Evolutionary conservation across 2,888 invertebrate species (phyloP).

Genomic region (Drosophila peninsularis): DNA sequence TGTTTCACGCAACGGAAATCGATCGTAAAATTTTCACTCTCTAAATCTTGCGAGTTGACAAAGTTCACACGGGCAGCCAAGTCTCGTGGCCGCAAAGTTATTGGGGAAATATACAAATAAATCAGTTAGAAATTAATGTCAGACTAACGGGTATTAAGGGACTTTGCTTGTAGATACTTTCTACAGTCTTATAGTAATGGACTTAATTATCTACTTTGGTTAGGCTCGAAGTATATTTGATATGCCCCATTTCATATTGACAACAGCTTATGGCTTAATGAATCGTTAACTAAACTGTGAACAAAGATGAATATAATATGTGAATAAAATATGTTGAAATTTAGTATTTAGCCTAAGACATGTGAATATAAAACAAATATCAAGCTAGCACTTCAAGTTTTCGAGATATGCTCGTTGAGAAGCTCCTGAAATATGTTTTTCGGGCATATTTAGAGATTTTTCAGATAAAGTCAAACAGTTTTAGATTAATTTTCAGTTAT

Average conservation of each 20-base stretch:
- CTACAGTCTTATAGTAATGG: not conserved
- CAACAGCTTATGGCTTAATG: not conserved
- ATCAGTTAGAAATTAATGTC: not conserved
- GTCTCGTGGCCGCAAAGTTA: slow-evolving; percentile 10
- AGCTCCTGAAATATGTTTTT: too few species aligned
- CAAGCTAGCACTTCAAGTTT: not conserved
- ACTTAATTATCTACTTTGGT: not conserved
- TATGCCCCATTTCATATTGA: not conserved
- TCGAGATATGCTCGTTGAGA: not conserved
- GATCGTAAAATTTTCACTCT: slow-evolving; percentile 62
- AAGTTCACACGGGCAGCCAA: slow-evolving; percentile 51
- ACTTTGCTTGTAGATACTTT: not conserved
- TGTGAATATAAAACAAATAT: not conserved
- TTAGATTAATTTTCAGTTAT: too few species aligned
- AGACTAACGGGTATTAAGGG: not conserved
- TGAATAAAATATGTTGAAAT: not conserved
- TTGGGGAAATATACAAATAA: slow-evolving; percentile 8
- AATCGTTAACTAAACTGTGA: not conserved
- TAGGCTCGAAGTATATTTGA: not conserved
- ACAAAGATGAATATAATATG: not conserved
- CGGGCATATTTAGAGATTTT: too few species aligned
- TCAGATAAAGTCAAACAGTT: too few species aligned
- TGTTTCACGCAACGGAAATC: slow-evolving; percentile 59
- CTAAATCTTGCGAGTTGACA: slow-evolving; percentile 39
- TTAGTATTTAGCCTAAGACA: not conserved